phyloP scores from a whole-genome alignment of 2,113 vertebrate genomes.

The Neoarius graeffei region DNA sequence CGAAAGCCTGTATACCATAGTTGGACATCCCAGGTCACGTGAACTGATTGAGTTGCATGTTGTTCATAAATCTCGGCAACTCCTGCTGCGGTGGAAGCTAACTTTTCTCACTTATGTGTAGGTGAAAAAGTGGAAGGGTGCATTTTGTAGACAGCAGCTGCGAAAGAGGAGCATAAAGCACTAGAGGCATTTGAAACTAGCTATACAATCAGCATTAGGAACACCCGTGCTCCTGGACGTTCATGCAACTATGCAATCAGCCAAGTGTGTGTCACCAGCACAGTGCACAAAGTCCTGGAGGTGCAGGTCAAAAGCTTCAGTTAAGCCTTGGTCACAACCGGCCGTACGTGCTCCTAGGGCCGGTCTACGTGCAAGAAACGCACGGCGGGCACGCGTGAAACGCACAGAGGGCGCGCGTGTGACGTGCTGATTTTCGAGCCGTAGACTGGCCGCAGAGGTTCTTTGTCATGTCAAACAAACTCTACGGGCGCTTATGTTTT shows the following conservation, averaged over 20 bases:
- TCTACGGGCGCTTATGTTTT: no score
- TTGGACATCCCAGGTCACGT: not conserved
- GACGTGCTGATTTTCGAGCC: no score
- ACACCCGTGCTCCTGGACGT: not conserved
- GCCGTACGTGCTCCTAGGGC: no score
- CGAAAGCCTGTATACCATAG: not conserved
- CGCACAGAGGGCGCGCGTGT: no score
- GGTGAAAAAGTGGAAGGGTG: slow-evolving; percentile 54
- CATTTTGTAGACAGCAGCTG: slow-evolving; percentile 40
- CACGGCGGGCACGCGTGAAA: no score
- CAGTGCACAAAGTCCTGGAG: not conserved
- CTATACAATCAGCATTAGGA: not conserved
- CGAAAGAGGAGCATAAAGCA: not conserved
- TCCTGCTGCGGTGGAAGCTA: slow-evolving; percentile 34
- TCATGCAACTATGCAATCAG: not conserved
- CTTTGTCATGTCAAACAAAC: no score
- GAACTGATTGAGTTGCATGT: not conserved
- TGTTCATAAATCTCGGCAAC: not conserved
- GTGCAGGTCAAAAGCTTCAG: not conserved
- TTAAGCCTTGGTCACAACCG: no score
- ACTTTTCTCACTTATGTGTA: slow-evolving; percentile 52
- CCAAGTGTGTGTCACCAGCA: not conserved
- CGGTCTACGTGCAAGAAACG: no score
- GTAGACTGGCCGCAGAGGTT: no score
- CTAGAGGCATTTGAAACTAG: slow-evolving; percentile 3